A percentile compares a stretch with the other conserved stretches of the same genome.
Evolutionary conservation across 2,113 vertebrate species (phyloP).

Genomic region (Cochlearius cochlearius): DNA sequence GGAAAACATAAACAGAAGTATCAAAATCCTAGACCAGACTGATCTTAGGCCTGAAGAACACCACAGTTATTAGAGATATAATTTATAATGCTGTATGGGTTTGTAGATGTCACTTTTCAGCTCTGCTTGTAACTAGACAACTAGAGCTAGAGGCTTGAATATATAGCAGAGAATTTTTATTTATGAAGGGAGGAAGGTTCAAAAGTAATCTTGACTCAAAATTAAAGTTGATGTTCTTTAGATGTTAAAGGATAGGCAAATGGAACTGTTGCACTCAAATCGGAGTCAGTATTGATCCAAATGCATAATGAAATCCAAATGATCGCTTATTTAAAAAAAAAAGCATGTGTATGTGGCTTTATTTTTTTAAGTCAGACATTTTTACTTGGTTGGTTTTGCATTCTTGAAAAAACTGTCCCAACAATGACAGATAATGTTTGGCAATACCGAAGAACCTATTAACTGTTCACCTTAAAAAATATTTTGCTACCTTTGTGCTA

Average conservation of each 20-base stretch:
- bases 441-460: background rate
- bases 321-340: background rate
- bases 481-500: background rate
- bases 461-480: background rate
- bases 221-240: background rate
- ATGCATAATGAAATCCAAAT: background rate
- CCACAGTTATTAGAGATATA: background rate
- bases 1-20: background rate
- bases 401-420: background rate
- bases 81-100: background rate
- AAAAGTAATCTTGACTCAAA: background rate
- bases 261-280: background rate
- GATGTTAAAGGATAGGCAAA: background rate
- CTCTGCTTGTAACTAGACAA: background rate
- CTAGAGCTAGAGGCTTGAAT: background rate
- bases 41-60: background rate
- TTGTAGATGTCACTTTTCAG: background rate
- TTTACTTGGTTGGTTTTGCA: background rate
- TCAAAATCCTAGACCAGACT: background rate
- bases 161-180: background rate
- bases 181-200: background rate
- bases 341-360: background rate
- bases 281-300: background rate
- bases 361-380: background rate
- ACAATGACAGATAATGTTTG: background rate